Evolutionary conservation across 2,113 vertebrate genomes (phyloP), one percentile per base, ranked within the genome.

Genomic region (Chionis minor): DNA sequence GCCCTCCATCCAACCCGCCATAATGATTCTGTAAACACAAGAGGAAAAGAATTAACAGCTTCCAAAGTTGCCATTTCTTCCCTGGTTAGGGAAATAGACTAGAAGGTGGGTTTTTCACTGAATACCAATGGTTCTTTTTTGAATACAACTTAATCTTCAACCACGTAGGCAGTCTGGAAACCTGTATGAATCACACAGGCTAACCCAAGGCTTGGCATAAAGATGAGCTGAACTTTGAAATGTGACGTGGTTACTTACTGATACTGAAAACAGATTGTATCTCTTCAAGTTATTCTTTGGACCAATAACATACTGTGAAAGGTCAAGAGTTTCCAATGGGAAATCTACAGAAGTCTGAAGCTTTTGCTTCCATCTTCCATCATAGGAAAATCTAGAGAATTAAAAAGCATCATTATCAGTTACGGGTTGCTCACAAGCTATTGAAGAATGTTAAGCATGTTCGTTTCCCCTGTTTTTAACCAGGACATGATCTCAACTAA

Each of bases 331-430:
- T 97, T 99, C 99, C 86, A 99, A 94, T 6, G 99, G 98, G 92
- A 99, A 99, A 97, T 99, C 99, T 55, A 99, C 99, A 44, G 98
- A 98, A 2, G 99, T 99, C 84, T 99, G 99, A 78, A 99, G 98
- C 96, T 99, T 99, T 97, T 99, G 99, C 77, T 99, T 99, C 99
- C 99, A 99, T 72, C 99, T 98, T 66, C 99, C 99, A 94, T 99
- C 99, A 17, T 99, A 99, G 55, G 99, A 99, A 97, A 99, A 99
- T 88, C 99, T 99, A 90, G 59, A 90, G 56, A 85, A 90, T 90
- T 20, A 79, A 69, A 96, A 93, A 73, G 81, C 44, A 67, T 70
- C 1, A n/a, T 55, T 6, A 45, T 40, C 32, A 63, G 42, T 54
- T 74, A 54, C 17, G 69, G 32, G 56, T n/a, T 67, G 27, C 28